Evolutionary conservation across 2,888 invertebrate genomes (phyloP).

Genomic region (Steinernema scapterisci): DNA sequence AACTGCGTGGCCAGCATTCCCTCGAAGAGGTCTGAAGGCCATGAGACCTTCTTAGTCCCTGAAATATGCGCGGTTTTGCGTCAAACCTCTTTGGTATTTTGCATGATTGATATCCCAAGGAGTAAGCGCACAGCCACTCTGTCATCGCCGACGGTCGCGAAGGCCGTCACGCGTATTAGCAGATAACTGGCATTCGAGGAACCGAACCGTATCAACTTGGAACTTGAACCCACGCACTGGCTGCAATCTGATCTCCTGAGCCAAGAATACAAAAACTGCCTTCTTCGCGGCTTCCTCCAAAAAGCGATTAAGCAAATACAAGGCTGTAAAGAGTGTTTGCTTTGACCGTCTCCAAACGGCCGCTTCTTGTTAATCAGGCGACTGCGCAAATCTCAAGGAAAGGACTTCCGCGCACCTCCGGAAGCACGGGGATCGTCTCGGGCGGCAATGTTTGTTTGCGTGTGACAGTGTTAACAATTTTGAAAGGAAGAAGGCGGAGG

Average conservation of each 20-base stretch:
- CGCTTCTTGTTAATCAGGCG: neutral
- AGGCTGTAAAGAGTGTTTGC: constrained; percentile 2
- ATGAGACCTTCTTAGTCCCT: too few species aligned
- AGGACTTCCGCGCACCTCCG: neutral
- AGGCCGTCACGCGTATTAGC: neutral
- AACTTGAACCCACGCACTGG: too few species aligned
- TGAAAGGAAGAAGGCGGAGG: constrained; percentile 28
- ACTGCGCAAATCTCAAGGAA: neutral
- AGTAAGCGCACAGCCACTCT: neutral
- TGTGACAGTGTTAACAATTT: constrained; percentile 16
- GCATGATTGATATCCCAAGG: neutral
- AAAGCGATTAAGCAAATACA: neutral
- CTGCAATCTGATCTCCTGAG: too few species aligned
- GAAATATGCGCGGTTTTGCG: too few species aligned
- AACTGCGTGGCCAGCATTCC: too few species aligned
- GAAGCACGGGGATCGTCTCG: constrained; percentile 5
- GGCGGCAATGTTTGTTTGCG: constrained; percentile 23
- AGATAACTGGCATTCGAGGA: too few species aligned
- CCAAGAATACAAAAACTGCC: too few species aligned
- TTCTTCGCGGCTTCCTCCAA: neutral
- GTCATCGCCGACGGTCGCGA: neutral
- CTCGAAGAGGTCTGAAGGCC: too few species aligned
- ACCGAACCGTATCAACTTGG: neutral
- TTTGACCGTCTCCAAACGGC: neutral
- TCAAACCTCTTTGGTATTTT: too few species aligned